phyloP scores from a whole-genome alignment of 2,113 vertebrate genomes.

The Jacana jacana region DNA sequence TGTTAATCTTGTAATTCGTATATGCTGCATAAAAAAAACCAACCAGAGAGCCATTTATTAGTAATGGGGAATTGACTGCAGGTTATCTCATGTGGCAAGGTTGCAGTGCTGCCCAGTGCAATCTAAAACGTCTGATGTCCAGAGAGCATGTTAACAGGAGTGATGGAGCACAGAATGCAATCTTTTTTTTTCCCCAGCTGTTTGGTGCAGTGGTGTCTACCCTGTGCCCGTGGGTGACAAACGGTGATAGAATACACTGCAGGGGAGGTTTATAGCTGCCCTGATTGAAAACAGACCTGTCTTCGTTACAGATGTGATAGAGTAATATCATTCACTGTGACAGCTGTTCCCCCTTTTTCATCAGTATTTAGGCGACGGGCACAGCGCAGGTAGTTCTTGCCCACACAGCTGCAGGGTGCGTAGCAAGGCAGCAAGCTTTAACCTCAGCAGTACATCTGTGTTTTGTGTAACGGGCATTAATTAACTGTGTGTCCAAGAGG shows the following conservation, averaged over 20 bases:
- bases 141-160: slow-evolving; percentile 10
- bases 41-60: neutral
- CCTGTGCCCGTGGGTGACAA: neutral
- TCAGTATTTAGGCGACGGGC: neutral
- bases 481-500: neutral
- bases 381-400: neutral
- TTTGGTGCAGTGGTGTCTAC: slow-evolving; percentile 13
- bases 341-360: neutral
- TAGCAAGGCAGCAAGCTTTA: neutral
- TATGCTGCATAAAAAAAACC: neutral
- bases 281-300: slow-evolving; percentile 64
- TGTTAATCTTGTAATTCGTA: neutral
- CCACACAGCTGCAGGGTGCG: neutral
- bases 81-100: neutral
- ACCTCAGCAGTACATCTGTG: neutral
- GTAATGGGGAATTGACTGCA: neutral
- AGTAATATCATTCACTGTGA: slow-evolving; percentile 30
- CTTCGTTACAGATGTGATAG: slow-evolving; percentile 47
- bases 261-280: slow-evolving; percentile 35
- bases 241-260: neutral
- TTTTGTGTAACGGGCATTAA: neutral
- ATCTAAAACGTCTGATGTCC: neutral
- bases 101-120: neutral
- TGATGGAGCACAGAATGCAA: neutral
- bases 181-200: neutral